A percentile compares a stretch with the other conserved stretches of the same genome.
phyloP scores from a whole-genome alignment of 2,888 invertebrate genomes.

The Timema cristinae region DNA sequence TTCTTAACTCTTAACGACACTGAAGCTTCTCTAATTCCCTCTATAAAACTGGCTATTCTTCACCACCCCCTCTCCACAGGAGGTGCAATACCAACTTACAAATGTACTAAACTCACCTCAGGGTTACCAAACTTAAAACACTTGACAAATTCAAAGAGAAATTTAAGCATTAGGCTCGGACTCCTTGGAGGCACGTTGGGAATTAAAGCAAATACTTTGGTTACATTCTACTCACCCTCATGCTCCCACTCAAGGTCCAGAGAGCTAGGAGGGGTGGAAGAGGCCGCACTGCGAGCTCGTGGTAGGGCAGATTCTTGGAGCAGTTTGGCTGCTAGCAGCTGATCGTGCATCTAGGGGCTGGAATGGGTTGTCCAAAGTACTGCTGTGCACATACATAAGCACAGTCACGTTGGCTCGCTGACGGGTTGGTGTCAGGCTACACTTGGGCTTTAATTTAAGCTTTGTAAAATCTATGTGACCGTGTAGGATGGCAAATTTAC shows the following conservation, averaged over 20 bases:
- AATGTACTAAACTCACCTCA: too few relatives aligned
- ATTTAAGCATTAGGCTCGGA: too few relatives aligned
- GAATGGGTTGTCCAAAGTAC: slow-evolving; percentile 49
- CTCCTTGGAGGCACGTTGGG: too few relatives aligned
- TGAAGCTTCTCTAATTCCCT: too few relatives aligned
- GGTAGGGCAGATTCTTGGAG: slow-evolving; percentile 12
- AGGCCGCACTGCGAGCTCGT: slow-evolving; percentile 42
- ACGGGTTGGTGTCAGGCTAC: neutral
- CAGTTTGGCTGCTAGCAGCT: slow-evolving; percentile 39
- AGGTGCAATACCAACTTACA: too few relatives aligned
- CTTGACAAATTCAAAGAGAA: too few relatives aligned
- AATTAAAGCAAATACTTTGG: too few relatives aligned
- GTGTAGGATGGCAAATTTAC: neutral
- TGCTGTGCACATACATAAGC: neutral
- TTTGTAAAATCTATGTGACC: neutral
- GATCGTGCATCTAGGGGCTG: slow-evolving; percentile 58
- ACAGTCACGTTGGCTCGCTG: neutral
- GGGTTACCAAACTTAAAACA: too few relatives aligned
- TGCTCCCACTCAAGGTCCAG: slow-evolving; percentile 69
- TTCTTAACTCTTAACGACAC: neutral
- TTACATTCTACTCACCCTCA: slow-evolving; percentile 46
- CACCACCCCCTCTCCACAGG: too few relatives aligned
- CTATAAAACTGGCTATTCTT: too few relatives aligned
- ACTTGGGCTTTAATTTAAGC: neutral
- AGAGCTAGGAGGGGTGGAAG: slow-evolving; percentile 61